Evolutionary conservation across 1,140 invertebrate species (phyloP).

Genomic region (Drosophila orosa): DNA sequence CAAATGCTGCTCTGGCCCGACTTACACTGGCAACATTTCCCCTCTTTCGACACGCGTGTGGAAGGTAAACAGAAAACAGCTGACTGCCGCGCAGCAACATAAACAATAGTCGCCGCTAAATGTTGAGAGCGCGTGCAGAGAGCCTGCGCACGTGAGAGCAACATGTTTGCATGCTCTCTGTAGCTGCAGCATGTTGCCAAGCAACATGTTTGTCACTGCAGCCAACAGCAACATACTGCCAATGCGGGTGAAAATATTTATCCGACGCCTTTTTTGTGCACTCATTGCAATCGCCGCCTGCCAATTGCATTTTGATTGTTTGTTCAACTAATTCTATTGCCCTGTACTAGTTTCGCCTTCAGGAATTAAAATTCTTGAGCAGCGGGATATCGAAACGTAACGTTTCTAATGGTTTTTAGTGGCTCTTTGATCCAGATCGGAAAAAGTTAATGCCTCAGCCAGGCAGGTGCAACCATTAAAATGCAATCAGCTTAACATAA

Average conservation of each 20-base stretch:
- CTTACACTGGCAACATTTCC: slow-evolving; percentile 53
- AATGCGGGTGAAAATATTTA: slow-evolving; percentile 7
- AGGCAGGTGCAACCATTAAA: slow-evolving; percentile 33
- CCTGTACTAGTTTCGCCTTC: slow-evolving; percentile 10
- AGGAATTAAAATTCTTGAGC: slow-evolving; percentile 24
- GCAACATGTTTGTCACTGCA: slow-evolving; percentile 5
- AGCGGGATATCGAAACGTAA: slow-evolving; percentile 12
- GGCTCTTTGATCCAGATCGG: slow-evolving; percentile 15
- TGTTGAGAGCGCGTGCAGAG: slow-evolving; percentile 14
- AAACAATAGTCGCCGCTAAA: slow-evolving; percentile 37
- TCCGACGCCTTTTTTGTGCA: neutral
- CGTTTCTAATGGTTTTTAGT: slow-evolving; percentile 13
- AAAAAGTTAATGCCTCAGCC: neutral
- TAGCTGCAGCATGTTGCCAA: neutral
- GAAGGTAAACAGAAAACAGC: slow-evolving; percentile 57
- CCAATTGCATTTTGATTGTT: slow-evolving; percentile 47
- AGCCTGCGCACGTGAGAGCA: slow-evolving; percentile 41
- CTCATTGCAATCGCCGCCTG: slow-evolving; percentile 8
- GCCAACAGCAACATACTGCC: neutral
- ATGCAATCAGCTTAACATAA: slow-evolving; percentile 15
- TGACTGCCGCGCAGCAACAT: slow-evolving; percentile 37
- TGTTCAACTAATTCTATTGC: slow-evolving; percentile 46
- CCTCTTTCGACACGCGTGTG: slow-evolving; percentile 23
- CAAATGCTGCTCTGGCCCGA: slow-evolving; percentile 33
- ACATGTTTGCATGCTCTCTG: slow-evolving; percentile 20